A percentile compares a stretch with the other conserved stretches of the same genome.
Conservation (phyloP, 2,797 vertebrate genomes). For the Hydrophis major region DNA sequence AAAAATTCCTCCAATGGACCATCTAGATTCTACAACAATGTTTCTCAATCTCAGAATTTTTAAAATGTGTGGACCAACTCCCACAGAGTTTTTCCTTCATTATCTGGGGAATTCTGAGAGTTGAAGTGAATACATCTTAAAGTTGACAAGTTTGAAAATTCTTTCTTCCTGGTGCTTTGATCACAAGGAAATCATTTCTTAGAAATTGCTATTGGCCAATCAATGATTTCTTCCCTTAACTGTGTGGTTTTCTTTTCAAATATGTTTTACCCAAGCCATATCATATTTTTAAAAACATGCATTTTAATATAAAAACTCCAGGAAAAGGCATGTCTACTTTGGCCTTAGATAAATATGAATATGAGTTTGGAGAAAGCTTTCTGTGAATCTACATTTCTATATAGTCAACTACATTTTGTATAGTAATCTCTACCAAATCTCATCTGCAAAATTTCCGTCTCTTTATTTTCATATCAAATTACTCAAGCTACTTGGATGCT, state of each 20-base stretch:
- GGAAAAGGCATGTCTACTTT: background rate
- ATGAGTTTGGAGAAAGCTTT: background rate
- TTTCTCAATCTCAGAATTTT: background rate
- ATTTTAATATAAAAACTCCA: background rate
- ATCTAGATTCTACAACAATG: background rate
- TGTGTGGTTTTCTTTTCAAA: background rate
- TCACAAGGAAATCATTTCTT: background rate
- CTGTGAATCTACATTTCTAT: background rate
- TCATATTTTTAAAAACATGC: background rate
- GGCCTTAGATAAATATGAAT: background rate
- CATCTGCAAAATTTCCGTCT: background rate
- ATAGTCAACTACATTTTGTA: background rate
- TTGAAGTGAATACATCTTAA: background rate
- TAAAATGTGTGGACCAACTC: background rate
- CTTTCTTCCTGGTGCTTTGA: background rate
- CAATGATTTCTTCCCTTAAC: background rate
- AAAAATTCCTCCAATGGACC: background rate
- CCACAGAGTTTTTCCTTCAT: background rate
- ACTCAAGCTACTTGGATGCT: slow-evolving; percentile 10
- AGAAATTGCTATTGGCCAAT: background rate
- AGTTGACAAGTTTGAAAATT: background rate
- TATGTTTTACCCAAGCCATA: background rate
- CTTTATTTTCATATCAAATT: slow-evolving; percentile 20
- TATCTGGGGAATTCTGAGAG: background rate
- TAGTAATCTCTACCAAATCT: background rate